Evolutionary conservation across 2,113 vertebrate species (phyloP).

Genomic region (Bubalus kerabau): DNA sequence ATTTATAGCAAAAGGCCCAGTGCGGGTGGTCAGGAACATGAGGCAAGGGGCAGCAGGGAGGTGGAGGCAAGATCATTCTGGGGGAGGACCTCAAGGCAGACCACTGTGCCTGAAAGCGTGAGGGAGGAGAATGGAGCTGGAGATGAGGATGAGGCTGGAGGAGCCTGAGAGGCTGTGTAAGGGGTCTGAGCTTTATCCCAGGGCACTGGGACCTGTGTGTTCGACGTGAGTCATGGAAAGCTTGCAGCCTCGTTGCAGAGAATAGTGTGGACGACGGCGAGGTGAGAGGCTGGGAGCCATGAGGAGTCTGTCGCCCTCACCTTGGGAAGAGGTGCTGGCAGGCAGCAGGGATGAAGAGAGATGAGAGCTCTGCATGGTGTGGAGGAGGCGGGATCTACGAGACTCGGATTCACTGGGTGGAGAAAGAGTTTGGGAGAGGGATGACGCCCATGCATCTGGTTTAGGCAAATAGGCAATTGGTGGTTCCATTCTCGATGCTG

Average conservation of each 20-base stretch:
- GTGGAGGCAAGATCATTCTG: background rate
- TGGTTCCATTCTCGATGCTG: background rate
- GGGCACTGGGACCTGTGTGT: background rate
- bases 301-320: background rate
- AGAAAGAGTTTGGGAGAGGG: background rate
- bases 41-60: background rate
- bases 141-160: background rate
- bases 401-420: background rate
- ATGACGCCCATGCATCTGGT: fast-evolving
- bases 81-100: background rate
- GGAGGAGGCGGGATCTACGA: background rate
- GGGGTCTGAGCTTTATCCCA: background rate
- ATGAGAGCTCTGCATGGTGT: background rate
- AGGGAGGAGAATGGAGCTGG: background rate
- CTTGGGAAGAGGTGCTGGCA: background rate
- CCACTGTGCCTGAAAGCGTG: background rate
- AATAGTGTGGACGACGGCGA: background rate
- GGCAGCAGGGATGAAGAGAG: background rate
- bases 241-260: background rate
- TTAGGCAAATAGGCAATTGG: background rate
- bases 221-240: background rate
- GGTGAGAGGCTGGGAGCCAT: background rate
- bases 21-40: background rate
- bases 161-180: background rate
- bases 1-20: background rate